Base-by-base conservation (phyloP, 53 echinoderm and acorn worm genomes). In the Luidia sarsii region DNA sequence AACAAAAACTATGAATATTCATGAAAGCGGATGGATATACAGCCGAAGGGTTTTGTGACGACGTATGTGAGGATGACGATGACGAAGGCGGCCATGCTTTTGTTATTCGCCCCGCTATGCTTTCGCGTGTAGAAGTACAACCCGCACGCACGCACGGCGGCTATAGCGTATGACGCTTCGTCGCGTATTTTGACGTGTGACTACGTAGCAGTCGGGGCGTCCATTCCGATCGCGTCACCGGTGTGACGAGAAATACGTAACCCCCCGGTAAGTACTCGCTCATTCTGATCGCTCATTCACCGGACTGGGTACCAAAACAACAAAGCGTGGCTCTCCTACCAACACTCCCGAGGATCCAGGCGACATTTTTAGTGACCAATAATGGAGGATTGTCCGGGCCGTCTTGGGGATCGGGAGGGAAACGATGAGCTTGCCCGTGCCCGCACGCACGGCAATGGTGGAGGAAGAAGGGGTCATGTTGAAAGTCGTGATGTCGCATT, bases 231-330 rank as follows among this genome's bases (percentile, higher is more conserved):
- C 87, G 92, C 96, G 90, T 85, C 88, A 84, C 71, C 84, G 88
- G 83, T 86, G 96, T 95, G 96, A 95, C 96, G 96, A 95, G 93
- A 94, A 94, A 94, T 94, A 94, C 94, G 94, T 94, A 94, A 94
- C 93, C 72, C 82, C 93, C 72, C 82, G 96, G 96, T 95, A 95
- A 95, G 96, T 92, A 89, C 89, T 71, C 82, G 65, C 67, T 77
- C 75, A 77, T 77, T n/a, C 74, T 55, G 60, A 77, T 77, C 77
- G 77, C 77, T 57, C 77, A 55, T 77, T 77, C 77, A 77, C 61
- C 77, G 77, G 77, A 60, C 77, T 77, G 77, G 77, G 77, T 77
- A 41, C 77, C 77, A 77, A 77, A 77, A 77, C 77, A 77, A 77
- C 77, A 77, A 77, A 77, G 77, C 77, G 77, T 77, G 77, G 60